Percentiles rank a stretch among this genome's conserved stretches.
phyloP scores from a whole-genome alignment of 1,140 invertebrate species.

The Bombus picipes region DNA sequence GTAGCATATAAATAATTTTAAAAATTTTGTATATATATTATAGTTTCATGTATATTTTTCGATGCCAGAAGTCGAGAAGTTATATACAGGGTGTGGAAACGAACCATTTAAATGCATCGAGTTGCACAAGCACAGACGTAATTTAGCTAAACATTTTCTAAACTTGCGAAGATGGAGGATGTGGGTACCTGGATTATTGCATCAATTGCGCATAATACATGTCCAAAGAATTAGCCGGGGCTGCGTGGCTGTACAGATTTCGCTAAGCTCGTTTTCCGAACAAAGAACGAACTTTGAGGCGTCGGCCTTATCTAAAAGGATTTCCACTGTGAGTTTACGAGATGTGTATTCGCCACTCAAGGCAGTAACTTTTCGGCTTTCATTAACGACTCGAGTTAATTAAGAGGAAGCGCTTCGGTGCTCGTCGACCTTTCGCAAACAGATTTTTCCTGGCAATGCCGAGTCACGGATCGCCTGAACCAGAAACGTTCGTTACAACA shows the following conservation, averaged over 20 bases:
- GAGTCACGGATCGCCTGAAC: background rate
- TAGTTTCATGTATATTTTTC: background rate
- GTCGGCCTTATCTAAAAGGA: constrained; percentile 36
- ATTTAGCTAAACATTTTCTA: background rate
- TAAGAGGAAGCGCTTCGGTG: constrained; percentile 42
- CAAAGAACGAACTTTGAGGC: constrained; percentile 37
- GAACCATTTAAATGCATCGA: background rate
- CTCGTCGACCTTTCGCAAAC: constrained; percentile 43
- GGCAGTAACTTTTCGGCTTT: constrained; percentile 47
- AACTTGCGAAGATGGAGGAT: background rate
- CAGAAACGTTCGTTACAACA: background rate
- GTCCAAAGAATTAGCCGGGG: constrained; percentile 3
- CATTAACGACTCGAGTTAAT: constrained; percentile 52
- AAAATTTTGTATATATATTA: too few relatives aligned
- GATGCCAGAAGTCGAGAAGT: background rate
- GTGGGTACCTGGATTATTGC: background rate
- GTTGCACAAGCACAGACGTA: background rate
- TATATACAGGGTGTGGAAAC: background rate
- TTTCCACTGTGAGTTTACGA: constrained; percentile 30
- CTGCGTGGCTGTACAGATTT: background rate
- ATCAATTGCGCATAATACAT: background rate
- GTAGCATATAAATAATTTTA: too few relatives aligned
- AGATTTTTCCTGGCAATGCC: constrained; percentile 22
- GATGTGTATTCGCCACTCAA: constrained; percentile 50
- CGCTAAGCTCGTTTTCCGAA: constrained; percentile 14